A percentile compares a stretch with the other conserved stretches of the same genome.
Conservation (phyloP, 1,140 invertebrate genomes). For the Protaetia brevitarsis region DNA sequence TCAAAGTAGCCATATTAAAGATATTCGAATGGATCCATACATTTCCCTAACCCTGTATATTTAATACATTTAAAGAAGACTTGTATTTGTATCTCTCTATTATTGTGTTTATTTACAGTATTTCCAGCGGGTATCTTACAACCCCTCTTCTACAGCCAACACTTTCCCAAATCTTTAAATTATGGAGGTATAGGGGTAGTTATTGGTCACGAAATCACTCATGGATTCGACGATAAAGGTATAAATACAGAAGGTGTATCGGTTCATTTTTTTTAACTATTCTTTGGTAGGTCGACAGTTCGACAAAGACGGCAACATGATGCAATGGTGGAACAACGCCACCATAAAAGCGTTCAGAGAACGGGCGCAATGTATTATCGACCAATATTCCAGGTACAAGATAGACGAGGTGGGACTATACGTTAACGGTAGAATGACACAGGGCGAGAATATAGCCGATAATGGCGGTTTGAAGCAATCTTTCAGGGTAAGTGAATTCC, state of each 20-base stretch:
- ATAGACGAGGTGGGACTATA: constrained; percentile 77
- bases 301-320: constrained; percentile 96
- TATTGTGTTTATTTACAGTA: constrained; percentile 55
- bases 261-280: not conserved
- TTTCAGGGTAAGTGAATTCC: constrained; percentile 64
- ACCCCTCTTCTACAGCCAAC: constrained; percentile 81
- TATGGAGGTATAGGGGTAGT: constrained; percentile 87
- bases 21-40: too few species aligned
- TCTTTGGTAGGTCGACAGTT: constrained; percentile 93
- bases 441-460: constrained; percentile 94
- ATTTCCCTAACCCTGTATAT: too few species aligned
- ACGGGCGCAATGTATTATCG: constrained; percentile 90
- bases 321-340: constrained; percentile 96
- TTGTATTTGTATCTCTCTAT: too few species aligned
- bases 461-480: constrained; percentile 94
- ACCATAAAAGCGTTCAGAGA: constrained; percentile 89
- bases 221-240: constrained; percentile 88
- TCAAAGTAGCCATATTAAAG: too few species aligned
- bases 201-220: constrained; percentile 83
- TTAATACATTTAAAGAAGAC: too few species aligned
- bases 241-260: constrained; percentile 1
- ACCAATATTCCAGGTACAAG: constrained; percentile 88
- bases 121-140: constrained; percentile 90
- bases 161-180: constrained; percentile 79
- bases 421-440: constrained; percentile 86